Conservation (phyloP, 2,113 vertebrate species). For the Microcebus jonahi region DNA sequence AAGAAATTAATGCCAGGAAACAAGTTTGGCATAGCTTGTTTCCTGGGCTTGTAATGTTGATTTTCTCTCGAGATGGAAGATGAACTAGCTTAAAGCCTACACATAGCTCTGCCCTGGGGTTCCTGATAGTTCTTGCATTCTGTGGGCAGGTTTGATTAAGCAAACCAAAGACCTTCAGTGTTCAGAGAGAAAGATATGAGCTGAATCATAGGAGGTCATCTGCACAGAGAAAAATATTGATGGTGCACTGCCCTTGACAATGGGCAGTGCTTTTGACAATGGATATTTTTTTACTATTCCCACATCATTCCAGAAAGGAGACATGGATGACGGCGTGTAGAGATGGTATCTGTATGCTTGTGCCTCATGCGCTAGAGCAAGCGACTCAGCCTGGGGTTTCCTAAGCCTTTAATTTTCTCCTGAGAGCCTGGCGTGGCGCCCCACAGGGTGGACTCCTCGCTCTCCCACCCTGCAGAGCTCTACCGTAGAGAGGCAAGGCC, state of each 20-base stretch:
- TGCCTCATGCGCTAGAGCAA: neutral
- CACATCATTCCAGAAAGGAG: neutral
- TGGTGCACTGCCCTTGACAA: neutral
- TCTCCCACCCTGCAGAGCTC: neutral
- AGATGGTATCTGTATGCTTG: neutral
- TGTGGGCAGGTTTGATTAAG: neutral
- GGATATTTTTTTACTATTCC: too few relatives aligned
- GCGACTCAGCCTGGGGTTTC: fast-evolving
- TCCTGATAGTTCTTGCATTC: neutral
- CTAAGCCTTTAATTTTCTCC: neutral
- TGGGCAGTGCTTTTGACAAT: neutral
- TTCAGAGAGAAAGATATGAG: neutral
- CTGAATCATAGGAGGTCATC: neutral
- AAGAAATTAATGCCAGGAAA: neutral
- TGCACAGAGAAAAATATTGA: neutral
- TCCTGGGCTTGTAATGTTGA: neutral
- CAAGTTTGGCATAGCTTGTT: neutral
- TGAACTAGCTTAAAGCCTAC: neutral
- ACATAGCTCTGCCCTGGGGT: neutral
- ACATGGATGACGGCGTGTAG: neutral
- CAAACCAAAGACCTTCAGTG: neutral
- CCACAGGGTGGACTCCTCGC: fast-evolving
- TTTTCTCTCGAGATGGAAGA: neutral
- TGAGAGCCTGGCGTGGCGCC: neutral
- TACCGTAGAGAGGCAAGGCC: fast-evolving